Conservation (phyloP, 2,888 invertebrate species). For the Dascillus cervinus region DNA sequence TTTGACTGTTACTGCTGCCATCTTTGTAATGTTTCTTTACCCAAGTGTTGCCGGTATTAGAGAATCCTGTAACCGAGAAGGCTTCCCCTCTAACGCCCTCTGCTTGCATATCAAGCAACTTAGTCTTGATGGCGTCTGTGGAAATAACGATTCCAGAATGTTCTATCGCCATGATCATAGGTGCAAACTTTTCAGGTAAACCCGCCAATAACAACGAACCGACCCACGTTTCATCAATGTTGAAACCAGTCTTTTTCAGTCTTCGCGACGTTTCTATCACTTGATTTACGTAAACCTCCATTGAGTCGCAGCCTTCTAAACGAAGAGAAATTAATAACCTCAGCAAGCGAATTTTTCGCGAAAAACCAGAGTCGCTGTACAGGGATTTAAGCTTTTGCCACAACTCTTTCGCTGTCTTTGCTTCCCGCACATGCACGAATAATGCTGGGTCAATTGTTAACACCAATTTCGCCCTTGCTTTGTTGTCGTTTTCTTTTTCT, state of each 20-base stretch:
- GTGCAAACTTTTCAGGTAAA: constrained; percentile 14
- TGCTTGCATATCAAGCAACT: constrained; percentile 10
- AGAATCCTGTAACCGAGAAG: constrained; percentile 4
- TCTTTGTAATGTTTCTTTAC: constrained; percentile 2
- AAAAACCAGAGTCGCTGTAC: constrained; percentile 21
- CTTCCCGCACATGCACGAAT: constrained; percentile 22
- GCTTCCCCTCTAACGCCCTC: constrained; percentile 1
- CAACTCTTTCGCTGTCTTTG: constrained; percentile 17
- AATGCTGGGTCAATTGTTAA: constrained; percentile 20
- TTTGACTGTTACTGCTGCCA: constrained; percentile 4
- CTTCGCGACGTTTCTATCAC: constrained; percentile 23
- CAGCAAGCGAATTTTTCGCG: constrained; percentile 19
- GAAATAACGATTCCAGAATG: constrained; percentile 13
- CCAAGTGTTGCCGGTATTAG: not conserved
- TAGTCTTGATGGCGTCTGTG: constrained; percentile 14
- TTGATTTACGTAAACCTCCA: constrained; percentile 19
- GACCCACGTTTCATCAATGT: constrained; percentile 25
- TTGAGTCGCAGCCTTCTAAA: constrained; percentile 12
- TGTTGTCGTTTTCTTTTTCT: constrained; percentile 8
- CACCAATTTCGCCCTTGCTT: constrained; percentile 17
- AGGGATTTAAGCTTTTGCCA: constrained; percentile 20
- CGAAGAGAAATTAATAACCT: constrained; percentile 16
- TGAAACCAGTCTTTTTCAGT: constrained; percentile 24
- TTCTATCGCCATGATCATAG: constrained; percentile 19
- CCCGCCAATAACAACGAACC: constrained; percentile 23